These are phyloP conservation scores for Microctonus hyperodae DNA, from an alignment of 2,888 invertebrate species.

Conservation along the genomic window DNA sequence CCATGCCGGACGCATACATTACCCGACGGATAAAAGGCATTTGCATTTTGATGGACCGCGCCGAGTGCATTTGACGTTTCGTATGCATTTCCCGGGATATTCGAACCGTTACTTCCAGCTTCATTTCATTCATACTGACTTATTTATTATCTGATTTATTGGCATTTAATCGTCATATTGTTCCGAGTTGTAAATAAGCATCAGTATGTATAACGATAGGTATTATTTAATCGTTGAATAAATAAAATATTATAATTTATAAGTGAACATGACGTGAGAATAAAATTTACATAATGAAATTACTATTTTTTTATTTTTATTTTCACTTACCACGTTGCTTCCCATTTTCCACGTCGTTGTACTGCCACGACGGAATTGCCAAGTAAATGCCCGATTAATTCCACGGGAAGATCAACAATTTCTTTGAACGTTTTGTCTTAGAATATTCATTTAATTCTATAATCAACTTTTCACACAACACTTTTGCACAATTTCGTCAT, in stretches of 20 bases:
- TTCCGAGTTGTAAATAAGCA: not conserved
- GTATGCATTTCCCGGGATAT: slow-evolving; percentile 50
- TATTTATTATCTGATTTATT: slow-evolving; percentile 42
- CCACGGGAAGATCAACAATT: slow-evolving; percentile 11
- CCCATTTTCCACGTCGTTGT: not conserved
- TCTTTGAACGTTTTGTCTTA: not conserved
- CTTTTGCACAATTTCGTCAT: slow-evolving; percentile 3
- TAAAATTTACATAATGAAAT: not conserved
- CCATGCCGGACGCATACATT: slow-evolving; percentile 55
- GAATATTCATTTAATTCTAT: slow-evolving; percentile 9
- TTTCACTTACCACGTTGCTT: slow-evolving; percentile 1
- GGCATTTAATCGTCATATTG: slow-evolving; percentile 43
- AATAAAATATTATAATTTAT: not conserved
- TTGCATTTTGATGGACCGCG: slow-evolving; percentile 60
- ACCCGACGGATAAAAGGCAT: slow-evolving; percentile 57
- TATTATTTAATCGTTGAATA: not conserved
- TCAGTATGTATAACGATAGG: not conserved
- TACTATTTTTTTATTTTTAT: not conserved
- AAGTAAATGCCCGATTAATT: slow-evolving; percentile 2
- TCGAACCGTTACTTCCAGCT: not conserved
- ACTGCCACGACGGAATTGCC: not conserved
- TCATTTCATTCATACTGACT: slow-evolving; percentile 15
- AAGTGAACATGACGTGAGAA: not conserved
- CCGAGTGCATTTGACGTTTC: slow-evolving; percentile 59
- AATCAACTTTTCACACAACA: slow-evolving; percentile 19